These are phyloP conservation scores for Neopelma chrysocephalum DNA, from an alignment of 2,797 vertebrate species.

Conservation along the genomic window DNA sequence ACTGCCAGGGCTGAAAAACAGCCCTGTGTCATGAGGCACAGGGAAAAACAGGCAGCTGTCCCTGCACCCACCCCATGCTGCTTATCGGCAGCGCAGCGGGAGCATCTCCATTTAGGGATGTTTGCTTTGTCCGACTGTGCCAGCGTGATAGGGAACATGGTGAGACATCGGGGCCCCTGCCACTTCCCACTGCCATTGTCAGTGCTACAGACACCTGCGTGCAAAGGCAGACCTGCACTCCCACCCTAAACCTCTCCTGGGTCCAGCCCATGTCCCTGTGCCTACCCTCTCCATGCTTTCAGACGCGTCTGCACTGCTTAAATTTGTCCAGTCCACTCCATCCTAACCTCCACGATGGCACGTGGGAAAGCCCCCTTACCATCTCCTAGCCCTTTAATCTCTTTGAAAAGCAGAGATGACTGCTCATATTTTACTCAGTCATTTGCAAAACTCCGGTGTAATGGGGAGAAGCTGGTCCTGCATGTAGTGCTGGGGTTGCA, in stretches of 20 bases:
- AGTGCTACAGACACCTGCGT: fast-evolving
- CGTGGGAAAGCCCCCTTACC: background rate
- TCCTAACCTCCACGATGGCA: background rate
- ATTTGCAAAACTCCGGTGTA: background rate
- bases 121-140: conserved; percentile 47
- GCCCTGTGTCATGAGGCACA: background rate
- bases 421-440: background rate
- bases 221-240: background rate
- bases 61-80: background rate
- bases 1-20: background rate
- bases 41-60: background rate
- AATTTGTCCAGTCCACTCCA: background rate
- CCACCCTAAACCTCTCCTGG: background rate
- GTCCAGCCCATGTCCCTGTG: fast-evolving
- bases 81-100: background rate
- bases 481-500: background rate
- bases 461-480: background rate
- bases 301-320: background rate
- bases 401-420: background rate
- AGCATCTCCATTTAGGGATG: conserved; percentile 16
- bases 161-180: background rate
- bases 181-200: background rate
- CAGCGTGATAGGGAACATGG: background rate
- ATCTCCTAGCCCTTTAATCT: background rate
- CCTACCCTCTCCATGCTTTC: background rate